Conservation (phyloP, 2,113 vertebrate species). For the Hydrolagus affinis region DNA sequence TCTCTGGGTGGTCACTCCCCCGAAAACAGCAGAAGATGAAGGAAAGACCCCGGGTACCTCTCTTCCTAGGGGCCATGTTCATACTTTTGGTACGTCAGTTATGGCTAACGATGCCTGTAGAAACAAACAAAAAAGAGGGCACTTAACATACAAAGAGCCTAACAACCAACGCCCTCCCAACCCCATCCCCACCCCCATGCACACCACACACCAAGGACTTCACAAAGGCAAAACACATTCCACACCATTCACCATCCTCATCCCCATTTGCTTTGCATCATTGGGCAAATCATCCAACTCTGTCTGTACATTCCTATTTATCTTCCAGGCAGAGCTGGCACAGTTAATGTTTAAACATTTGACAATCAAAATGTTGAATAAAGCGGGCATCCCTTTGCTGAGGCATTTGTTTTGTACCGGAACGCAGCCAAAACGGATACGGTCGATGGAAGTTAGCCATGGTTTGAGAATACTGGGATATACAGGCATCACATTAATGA, state of each 20-base stretch:
- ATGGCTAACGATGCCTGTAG: slow-evolving; percentile 54
- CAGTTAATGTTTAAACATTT: no score
- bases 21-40: slow-evolving; percentile 97
- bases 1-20: slow-evolving; percentile 88
- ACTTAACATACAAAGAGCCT: not conserved
- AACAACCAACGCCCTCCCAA: not conserved
- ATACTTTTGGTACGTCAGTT: slow-evolving; percentile 38
- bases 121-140: slow-evolving; percentile 34
- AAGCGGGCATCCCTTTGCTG: no score
- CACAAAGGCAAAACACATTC: not conserved
- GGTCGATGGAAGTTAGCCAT: no score
- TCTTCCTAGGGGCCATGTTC: slow-evolving; percentile 90
- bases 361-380: no score
- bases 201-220: no score
- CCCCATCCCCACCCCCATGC: no score
- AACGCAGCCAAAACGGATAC: no score
- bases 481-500: no score
- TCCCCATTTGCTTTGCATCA: not conserved
- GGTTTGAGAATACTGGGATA: no score
- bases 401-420: no score
- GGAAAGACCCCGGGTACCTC: slow-evolving; percentile 71
- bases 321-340: no score
- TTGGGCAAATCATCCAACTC: no score
- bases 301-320: not conserved
- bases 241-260: not conserved